Evolutionary conservation across 2,888 invertebrate genomes (phyloP).

Genomic region (Tenthredo scrophulariae): DNA sequence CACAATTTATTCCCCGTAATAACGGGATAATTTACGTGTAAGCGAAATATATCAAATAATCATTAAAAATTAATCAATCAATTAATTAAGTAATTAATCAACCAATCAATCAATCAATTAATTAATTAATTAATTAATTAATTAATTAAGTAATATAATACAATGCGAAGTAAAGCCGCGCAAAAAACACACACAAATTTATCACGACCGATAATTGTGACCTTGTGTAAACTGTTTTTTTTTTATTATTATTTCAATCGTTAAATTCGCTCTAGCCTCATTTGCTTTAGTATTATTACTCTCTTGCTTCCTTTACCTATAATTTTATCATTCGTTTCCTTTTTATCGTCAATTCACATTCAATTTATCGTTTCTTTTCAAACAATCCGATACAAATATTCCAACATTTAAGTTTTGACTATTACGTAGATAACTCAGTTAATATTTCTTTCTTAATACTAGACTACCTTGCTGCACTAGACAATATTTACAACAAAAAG

Average conservation of each 20-base stretch:
- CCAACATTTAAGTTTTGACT: neutral
- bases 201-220: neutral
- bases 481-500: slow-evolving; percentile 30
- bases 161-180: slow-evolving; percentile 5
- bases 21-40: neutral
- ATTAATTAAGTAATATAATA: neutral
- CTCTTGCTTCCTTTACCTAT: neutral
- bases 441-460: slow-evolving; percentile 17
- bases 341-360: slow-evolving; percentile 43
- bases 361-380: neutral
- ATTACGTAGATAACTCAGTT: slow-evolving; percentile 38
- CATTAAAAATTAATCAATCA: neutral
- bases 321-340: neutral
- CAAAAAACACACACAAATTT: neutral
- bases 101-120: too few species aligned
- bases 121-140: neutral
- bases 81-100: too few species aligned
- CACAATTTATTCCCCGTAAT: neutral
- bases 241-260: neutral
- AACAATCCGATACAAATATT: slow-evolving; percentile 2
- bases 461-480: slow-evolving; percentile 18
- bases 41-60: neutral
- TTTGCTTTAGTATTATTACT: neutral
- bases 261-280: slow-evolving; percentile 13
- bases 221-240: neutral